A percentile compares a stretch with the other conserved stretches of the same genome.
These are phyloP conservation scores for Oligia fasciuncula DNA, from an alignment of 2,888 invertebrate genomes.

Conservation along the genomic window DNA sequence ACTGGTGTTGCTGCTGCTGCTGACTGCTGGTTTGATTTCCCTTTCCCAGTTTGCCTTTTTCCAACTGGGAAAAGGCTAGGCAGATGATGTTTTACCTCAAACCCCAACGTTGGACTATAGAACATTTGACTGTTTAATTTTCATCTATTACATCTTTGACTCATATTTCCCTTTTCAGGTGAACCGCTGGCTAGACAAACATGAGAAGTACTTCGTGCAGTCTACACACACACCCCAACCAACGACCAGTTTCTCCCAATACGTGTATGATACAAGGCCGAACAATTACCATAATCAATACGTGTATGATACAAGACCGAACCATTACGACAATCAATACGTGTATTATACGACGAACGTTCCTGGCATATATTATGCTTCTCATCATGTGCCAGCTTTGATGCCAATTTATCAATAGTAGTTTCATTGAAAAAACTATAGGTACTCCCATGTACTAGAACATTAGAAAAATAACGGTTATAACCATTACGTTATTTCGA, in stretches of 20 bases:
- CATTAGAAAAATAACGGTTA: too few relatives aligned
- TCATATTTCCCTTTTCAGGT: constrained; percentile 41
- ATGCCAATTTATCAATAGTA: not conserved
- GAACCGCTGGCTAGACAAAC: constrained; percentile 44
- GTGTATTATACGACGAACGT: not conserved
- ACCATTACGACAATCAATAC: not conserved
- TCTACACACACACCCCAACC: not conserved
- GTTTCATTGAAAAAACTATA: not conserved
- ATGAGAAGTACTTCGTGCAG: constrained; percentile 49
- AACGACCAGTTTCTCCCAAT: constrained; percentile 6
- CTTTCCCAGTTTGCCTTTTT: too few relatives aligned
- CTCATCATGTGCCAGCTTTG: not conserved
- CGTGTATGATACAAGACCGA: not conserved
- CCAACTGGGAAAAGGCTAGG: too few relatives aligned
- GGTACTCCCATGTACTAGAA: too few relatives aligned
- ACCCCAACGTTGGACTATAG: too few relatives aligned
- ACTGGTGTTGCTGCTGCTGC: too few relatives aligned
- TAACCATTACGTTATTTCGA: too few relatives aligned
- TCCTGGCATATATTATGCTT: not conserved
- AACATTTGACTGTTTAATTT: too few relatives aligned
- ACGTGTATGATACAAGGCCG: constrained; percentile 5
- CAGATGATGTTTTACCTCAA: too few relatives aligned
- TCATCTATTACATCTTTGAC: too few relatives aligned
- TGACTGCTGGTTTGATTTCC: too few relatives aligned
- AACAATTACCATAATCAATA: not conserved